Conservation (phyloP, 1,140 invertebrate genomes). For the Drosophila kanapiae region DNA sequence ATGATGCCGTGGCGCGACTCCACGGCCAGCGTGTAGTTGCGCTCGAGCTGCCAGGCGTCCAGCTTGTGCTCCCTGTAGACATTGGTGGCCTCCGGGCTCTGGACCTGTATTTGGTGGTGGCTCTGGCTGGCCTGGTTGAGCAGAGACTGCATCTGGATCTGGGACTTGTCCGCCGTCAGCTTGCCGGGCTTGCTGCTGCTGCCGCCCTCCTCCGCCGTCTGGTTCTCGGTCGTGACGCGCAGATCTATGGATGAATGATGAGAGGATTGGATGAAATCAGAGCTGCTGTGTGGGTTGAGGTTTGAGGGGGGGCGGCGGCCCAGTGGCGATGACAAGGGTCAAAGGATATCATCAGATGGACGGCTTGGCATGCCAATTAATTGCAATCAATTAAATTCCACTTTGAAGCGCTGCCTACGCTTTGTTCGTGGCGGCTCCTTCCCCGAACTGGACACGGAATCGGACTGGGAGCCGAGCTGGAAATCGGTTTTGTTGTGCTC, state of each 20-base stretch:
- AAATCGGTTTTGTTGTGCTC: conserved; percentile 24
- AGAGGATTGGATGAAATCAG: not conserved
- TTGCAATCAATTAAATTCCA: conserved; percentile 76
- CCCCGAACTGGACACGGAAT: too few relatives aligned
- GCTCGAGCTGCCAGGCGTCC: conserved; percentile 72
- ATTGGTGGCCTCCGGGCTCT: conserved; percentile 31
- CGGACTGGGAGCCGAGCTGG: not conserved
- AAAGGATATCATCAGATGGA: not conserved
- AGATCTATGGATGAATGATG: conserved; percentile 59
- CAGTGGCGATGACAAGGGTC: conserved; percentile 20
- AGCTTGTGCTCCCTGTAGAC: conserved; percentile 68
- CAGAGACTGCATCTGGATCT: conserved; percentile 44
- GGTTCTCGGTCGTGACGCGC: conserved; percentile 74
- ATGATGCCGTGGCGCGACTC: conserved; percentile 82
- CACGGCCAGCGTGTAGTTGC: conserved; percentile 77
- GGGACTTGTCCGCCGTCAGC: conserved; percentile 24
- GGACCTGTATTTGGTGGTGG: conserved; percentile 9
- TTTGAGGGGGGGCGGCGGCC: too few relatives aligned
- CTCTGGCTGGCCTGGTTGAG: conserved; percentile 19
- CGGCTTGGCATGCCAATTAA: conserved; percentile 64
- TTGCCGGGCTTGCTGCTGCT: conserved; percentile 23
- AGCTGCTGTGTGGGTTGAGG: not conserved
- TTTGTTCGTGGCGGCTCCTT: conserved; percentile 10
- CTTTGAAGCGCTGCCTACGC: conserved; percentile 34
- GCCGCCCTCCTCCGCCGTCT: conserved; percentile 42